phyloP scores from a whole-genome alignment of 2,888 invertebrate species.

The Diachrysia chrysitis region DNA sequence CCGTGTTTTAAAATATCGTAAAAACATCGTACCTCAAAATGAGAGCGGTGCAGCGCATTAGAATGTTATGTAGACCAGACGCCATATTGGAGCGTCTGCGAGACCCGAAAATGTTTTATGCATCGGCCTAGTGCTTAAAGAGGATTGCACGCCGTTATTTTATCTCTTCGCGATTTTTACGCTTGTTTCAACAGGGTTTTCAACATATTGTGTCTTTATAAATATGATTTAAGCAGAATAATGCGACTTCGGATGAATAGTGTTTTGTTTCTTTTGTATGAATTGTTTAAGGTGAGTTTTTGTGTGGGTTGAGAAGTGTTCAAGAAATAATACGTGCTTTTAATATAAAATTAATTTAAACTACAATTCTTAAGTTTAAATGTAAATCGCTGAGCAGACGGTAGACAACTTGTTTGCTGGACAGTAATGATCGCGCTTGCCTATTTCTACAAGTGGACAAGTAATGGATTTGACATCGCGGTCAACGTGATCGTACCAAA shows the following conservation, averaged over 20 bases:
- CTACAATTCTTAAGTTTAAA: no score
- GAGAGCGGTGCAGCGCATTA: slow-evolving; percentile 54
- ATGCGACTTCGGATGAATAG: not conserved
- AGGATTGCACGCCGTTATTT: slow-evolving; percentile 65
- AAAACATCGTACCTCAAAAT: slow-evolving; percentile 45
- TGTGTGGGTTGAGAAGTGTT: not conserved
- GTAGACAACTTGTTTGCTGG: no score
- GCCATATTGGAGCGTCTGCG: slow-evolving; percentile 67
- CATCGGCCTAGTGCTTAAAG: slow-evolving; percentile 66
- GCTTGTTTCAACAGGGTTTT: slow-evolving; percentile 25
- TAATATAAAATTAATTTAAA: no score
- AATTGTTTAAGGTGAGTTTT: not conserved
- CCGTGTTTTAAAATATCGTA: slow-evolving; percentile 21
- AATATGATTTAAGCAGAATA: not conserved
- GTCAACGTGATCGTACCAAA: no score
- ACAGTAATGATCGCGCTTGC: no score
- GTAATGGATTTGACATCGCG: no score
- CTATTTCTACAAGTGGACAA: no score
- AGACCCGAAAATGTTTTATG: slow-evolving; percentile 73
- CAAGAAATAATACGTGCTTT: no score
- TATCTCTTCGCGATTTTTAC: slow-evolving; percentile 50
- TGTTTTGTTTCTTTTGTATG: not conserved
- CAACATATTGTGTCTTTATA: slow-evolving; percentile 11
- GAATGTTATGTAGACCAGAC: slow-evolving; percentile 66
- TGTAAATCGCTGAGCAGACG: no score